These are phyloP conservation scores for Neotoma lepida DNA, from an alignment of 2,113 vertebrate genomes.

Conservation along the genomic window DNA sequence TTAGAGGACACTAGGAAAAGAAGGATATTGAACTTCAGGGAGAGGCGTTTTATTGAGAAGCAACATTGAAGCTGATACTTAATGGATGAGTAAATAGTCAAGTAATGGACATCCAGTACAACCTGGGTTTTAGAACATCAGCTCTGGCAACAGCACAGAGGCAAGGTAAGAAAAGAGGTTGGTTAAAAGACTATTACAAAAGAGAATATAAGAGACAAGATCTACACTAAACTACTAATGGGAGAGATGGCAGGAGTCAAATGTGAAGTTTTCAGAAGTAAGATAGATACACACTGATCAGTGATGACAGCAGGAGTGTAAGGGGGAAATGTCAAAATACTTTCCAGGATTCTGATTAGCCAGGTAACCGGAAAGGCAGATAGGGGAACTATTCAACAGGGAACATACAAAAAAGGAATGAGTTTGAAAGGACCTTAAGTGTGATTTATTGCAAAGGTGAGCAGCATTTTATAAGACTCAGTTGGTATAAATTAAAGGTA, in stretches of 20 bases:
- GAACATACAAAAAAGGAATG: neutral
- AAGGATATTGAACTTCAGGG: constrained; percentile 11
- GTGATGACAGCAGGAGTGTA: neutral
- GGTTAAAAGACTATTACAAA: constrained; percentile 4
- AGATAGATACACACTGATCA: neutral
- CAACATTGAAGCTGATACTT: constrained; percentile 36
- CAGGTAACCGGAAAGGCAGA: neutral
- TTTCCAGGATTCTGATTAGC: constrained; percentile 29
- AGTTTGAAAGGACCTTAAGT: neutral
- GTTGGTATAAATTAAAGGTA: constrained; percentile 39
- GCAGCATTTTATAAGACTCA: constrained; percentile 16
- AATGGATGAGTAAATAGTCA: constrained; percentile 13
- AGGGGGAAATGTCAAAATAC: neutral
- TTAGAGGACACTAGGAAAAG: neutral
- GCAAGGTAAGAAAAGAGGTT: constrained; percentile 32
- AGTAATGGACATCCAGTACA: neutral
- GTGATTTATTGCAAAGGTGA: neutral
- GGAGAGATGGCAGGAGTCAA: constrained; percentile 5
- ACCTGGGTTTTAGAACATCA: constrained; percentile 47
- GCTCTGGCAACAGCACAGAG: constrained; percentile 37
- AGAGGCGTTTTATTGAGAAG: constrained; percentile 42
- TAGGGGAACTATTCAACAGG: neutral
- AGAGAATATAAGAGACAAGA: constrained; percentile 17
- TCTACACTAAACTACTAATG: constrained; percentile 2
- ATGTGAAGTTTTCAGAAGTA: neutral